Evolutionary conservation across 2,888 invertebrate species (phyloP), one percentile per base, ranked within the genome.

Genomic region (Gryllus longicercus): DNA sequence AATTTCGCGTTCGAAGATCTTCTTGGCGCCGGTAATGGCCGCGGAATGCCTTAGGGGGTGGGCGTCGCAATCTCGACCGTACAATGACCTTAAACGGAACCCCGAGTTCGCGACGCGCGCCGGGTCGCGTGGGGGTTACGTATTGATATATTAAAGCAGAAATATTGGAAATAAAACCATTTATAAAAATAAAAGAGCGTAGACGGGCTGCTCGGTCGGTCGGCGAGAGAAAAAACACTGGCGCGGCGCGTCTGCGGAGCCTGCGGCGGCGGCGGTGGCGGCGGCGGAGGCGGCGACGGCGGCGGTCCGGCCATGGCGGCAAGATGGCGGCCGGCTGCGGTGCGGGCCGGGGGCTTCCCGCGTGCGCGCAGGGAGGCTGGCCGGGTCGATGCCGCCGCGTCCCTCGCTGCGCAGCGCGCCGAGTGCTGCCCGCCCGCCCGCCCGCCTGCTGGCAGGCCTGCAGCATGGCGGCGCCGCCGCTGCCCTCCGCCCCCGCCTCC

Each of bases 151-250:
- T 63, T 63, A 63, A 8, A 63, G 63, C 10, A n/a, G 63, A 63
- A 63, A 63, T 63, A n/a, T 18, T n/a, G 63, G 4, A n/a, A 63
- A 63, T 63, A 63, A 63, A 63, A 63, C 63, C 14, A 63, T 18
- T 63, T n/a, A 63, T 63, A 63, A 16, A 63, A 63, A 63, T 63
- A 63, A 63, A 63, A 63, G 16, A n/a, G 1, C 14, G 16, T 63
- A 14, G 63, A 18, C 63, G 63, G 63, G 63, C 63, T 5, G 63
- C 63, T 63, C 63, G 14, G 63, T 63, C 63, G 63, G n/a, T 18
- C 16, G 63, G 63, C 63, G 63, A 63, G 63, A 63, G 63, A 63
- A 63, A 63, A 63, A 63, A 63, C 63, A 63, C 63, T 63, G 63
- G 63, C 63, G 63, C 63, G 63, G 16, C 63, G 63, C 63, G 63